These are phyloP conservation scores for Uropetala carovei DNA, from an alignment of 2,888 invertebrate genomes.

Conservation along the genomic window DNA sequence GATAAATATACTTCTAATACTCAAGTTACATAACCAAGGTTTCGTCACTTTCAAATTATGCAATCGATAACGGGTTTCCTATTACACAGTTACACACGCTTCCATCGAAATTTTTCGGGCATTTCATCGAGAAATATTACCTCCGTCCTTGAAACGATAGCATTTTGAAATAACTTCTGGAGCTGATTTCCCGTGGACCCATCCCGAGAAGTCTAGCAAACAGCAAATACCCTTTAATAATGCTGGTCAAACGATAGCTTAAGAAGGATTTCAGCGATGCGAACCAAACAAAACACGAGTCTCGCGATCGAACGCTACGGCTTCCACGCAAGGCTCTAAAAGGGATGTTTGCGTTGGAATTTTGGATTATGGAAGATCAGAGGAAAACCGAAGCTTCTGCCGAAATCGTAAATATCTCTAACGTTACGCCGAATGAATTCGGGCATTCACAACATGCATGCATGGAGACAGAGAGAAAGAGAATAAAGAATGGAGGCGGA, in stretches of 20 bases:
- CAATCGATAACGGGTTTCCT: background rate
- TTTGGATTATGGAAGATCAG: conserved; percentile 37
- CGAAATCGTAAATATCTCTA: conserved; percentile 41
- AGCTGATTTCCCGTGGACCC: background rate
- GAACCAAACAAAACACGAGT: conserved; percentile 26
- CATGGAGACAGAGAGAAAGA: too few relatives aligned
- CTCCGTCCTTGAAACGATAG: background rate
- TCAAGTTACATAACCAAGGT: too few relatives aligned
- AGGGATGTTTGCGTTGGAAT: conserved; percentile 24
- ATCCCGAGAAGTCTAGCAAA: background rate
- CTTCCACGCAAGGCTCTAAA: background rate
- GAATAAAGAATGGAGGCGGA: background rate
- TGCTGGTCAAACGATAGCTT: conserved; percentile 22
- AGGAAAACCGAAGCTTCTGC: background rate
- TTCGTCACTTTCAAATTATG: too few relatives aligned
- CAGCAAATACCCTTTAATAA: background rate
- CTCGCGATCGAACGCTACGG: background rate
- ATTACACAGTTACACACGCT: background rate
- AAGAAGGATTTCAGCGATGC: conserved; percentile 1
- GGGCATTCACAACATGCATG: background rate
- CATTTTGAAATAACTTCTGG: background rate
- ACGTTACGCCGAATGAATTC: background rate
- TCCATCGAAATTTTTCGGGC: background rate
- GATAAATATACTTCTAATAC: too few relatives aligned
- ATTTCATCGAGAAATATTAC: background rate